Percentiles rank a stretch among this genome's conserved stretches.
These are phyloP conservation scores for Sycobia sp. DNA, from an alignment of 1,140 invertebrate species.

Conservation along the genomic window DNA sequence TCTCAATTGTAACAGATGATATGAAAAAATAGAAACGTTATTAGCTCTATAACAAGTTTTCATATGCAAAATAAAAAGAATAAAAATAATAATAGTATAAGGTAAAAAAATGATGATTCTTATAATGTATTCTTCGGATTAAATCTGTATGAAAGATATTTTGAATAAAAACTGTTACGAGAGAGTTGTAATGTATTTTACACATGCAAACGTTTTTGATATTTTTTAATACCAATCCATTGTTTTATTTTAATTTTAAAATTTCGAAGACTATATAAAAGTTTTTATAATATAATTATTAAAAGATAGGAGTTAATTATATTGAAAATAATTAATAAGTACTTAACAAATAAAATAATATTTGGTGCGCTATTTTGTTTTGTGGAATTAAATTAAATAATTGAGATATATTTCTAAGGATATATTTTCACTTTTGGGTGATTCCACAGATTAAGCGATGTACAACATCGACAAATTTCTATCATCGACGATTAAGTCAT, in stretches of 20 bases:
- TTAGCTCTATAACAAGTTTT: constrained; percentile 10
- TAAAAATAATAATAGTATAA: constrained; percentile 22
- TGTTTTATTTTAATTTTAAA: not conserved
- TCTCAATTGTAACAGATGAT: constrained; percentile 3
- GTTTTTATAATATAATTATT: no score
- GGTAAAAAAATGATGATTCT: constrained; percentile 6
- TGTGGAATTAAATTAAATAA: no score
- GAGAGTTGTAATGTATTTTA: constrained; percentile 33
- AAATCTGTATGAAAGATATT: constrained; percentile 30
- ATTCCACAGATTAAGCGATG: no score
- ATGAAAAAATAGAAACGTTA: constrained; percentile 11
- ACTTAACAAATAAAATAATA: no score
- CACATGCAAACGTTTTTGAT: constrained; percentile 19
- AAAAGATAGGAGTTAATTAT: no score
- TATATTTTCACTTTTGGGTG: no score
- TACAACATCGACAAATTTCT: no score
- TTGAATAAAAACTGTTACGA: constrained; percentile 37
- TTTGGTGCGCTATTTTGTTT: no score
- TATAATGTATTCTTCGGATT: constrained; percentile 11
- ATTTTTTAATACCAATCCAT: constrained; percentile 10
- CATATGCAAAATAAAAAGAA: constrained; percentile 7
- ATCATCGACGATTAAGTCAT: no score
- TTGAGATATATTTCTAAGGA: no score
- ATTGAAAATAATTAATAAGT: no score
- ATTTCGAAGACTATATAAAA: no score